Conservation (phyloP, 2,888 invertebrate genomes). For the Coronaproctus castanopsis region DNA sequence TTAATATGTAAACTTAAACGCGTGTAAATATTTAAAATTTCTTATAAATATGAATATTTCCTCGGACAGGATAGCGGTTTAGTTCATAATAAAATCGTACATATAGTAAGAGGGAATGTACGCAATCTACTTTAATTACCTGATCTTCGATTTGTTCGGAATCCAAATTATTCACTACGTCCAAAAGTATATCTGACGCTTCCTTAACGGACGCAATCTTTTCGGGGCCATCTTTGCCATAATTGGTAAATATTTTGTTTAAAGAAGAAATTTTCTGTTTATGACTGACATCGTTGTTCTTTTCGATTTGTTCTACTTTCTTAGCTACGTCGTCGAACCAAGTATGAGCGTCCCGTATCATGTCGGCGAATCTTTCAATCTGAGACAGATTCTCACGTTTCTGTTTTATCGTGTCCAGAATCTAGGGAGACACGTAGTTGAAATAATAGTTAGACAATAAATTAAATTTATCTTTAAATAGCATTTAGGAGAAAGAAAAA, state of each 20-base stretch:
- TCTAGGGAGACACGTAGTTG: conserved; percentile 27
- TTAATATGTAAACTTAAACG: too few relatives aligned
- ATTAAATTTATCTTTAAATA: too few relatives aligned
- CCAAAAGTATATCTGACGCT: conserved; percentile 48
- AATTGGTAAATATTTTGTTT: conserved; percentile 50
- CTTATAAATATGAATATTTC: too few relatives aligned
- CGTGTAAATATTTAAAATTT: too few relatives aligned
- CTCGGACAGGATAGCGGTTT: too few relatives aligned
- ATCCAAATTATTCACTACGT: conserved; percentile 67
- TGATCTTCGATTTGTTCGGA: conserved; percentile 80
- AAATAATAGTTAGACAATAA: too few relatives aligned
- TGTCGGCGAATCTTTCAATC: conserved; percentile 56
- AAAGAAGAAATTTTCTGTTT: conserved; percentile 55
- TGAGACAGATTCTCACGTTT: conserved; percentile 54
- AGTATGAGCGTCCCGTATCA: conserved; percentile 51
- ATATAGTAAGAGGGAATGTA: too few relatives aligned
- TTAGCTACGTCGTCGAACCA: conserved; percentile 65
- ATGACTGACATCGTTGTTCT: conserved; percentile 62
- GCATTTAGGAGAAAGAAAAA: too few relatives aligned
- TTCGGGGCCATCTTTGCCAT: conserved; percentile 47
- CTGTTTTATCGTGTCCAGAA: conserved; percentile 48
- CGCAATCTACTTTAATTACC: too few relatives aligned
- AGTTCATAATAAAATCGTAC: too few relatives aligned
- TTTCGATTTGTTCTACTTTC: conserved; percentile 62
- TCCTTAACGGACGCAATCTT: conserved; percentile 47